Percentiles rank a stretch among this genome's conserved stretches.
phyloP scores from a whole-genome alignment of 2,113 vertebrate genomes.

The Catharus minimus region DNA sequence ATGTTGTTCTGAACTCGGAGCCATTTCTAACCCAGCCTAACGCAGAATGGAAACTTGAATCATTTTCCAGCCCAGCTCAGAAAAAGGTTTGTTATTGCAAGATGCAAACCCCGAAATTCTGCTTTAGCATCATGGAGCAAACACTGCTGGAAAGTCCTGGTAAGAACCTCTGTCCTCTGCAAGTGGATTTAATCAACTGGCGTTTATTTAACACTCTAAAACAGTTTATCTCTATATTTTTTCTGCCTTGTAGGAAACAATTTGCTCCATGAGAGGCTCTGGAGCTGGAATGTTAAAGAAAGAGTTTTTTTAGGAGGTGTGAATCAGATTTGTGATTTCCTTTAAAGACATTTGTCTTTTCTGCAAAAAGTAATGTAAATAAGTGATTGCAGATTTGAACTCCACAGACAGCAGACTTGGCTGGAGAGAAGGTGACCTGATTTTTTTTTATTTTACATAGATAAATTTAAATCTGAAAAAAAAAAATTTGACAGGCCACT shows the following conservation, averaged over 20 bases:
- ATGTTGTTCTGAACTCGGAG: background rate
- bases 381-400: background rate
- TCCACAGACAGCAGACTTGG: no score
- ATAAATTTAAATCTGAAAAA: background rate
- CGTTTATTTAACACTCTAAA: fast-evolving
- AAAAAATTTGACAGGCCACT: background rate
- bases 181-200: background rate
- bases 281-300: background rate
- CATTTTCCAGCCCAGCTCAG: background rate
- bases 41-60: background rate
- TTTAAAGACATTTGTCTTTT: background rate
- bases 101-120: background rate
- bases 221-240: background rate
- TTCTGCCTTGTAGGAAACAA: background rate
- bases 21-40: background rate
- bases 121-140: background rate
- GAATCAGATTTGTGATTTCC: background rate
- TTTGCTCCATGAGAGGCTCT: background rate
- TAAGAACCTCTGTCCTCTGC: background rate
- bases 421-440: background rate
- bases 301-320: background rate
- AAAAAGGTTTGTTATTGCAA: background rate
- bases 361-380: fast-evolving
- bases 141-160: background rate
- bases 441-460: background rate